A percentile compares a stretch with the other conserved stretches of the same genome.
Evolutionary conservation across 2,797 vertebrate genomes (phyloP).

Genomic region (Xiphophorus birchmanni): DNA sequence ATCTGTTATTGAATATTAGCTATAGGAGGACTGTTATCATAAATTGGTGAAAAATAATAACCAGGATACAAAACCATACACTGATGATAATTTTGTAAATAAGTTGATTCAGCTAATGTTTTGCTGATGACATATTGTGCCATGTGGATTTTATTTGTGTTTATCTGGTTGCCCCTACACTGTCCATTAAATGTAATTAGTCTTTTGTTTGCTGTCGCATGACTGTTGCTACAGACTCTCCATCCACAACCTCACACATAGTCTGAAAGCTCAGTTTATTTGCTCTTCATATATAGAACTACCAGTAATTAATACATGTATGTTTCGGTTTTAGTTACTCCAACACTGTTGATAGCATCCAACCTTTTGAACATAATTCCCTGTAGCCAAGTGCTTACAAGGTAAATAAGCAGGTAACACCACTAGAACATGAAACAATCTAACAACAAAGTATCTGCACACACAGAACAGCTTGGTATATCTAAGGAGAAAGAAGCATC

Average conservation of each 20-base stretch:
- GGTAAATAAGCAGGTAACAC: neutral
- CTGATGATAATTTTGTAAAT: constrained; percentile 1
- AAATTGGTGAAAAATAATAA: neutral
- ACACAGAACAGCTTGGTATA: neutral
- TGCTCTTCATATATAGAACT: neutral
- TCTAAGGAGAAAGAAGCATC: neutral
- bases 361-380: neutral
- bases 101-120: neutral
- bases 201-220: neutral
- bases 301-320: neutral
- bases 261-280: constrained; percentile 9
- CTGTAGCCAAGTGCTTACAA: neutral
- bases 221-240: neutral
- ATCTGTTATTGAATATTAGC: neutral
- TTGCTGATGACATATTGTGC: neutral
- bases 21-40: neutral
- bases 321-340: neutral
- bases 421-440: neutral
- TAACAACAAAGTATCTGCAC: neutral
- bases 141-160: constrained; percentile 1
- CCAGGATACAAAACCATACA: neutral
- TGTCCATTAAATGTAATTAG: constrained; percentile 2
- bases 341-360: neutral
- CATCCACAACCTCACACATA: neutral
- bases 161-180: constrained; percentile 5